These are phyloP conservation scores for Sinocyclocheilus grahami DNA, from an alignment of 2,113 vertebrate genomes.

Conservation along the genomic window DNA sequence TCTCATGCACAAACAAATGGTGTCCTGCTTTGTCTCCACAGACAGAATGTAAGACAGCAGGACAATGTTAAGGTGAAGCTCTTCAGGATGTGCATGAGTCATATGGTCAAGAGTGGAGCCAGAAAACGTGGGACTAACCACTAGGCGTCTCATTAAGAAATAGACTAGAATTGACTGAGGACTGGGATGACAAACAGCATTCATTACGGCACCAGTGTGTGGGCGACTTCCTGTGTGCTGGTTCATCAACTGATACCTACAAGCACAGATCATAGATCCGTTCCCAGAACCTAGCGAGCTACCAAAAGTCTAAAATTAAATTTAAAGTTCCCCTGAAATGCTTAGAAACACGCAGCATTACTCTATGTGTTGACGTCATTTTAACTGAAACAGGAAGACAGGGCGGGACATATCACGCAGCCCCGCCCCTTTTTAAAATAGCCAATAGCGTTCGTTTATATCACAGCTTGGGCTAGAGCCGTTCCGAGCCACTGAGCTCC, in stretches of 20 bases:
- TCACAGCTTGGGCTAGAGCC: no score
- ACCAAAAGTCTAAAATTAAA: not conserved
- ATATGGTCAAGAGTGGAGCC: conserved; percentile 16
- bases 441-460: no score
- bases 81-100: conserved; percentile 16
- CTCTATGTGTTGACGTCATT: no score
- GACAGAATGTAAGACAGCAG: conserved; percentile 34
- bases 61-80: conserved; percentile 43
- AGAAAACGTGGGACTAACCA: conserved; percentile 15
- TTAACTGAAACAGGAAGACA: no score
- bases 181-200: not conserved
- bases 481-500: no score
- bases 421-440: no score
- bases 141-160: conserved; percentile 20
- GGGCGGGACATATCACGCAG: no score
- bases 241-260: not conserved
- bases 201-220: not conserved
- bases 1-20: conserved; percentile 62
- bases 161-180: not conserved
- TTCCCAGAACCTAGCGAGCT: not conserved
- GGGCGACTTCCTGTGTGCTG: not conserved
- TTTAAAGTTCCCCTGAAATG: no score
- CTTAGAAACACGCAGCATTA: no score
- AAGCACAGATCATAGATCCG: not conserved
- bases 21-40: conserved; percentile 48